phyloP scores from a whole-genome alignment of 92 coral and sea anemone species.

The Phenganax subtilis region DNA sequence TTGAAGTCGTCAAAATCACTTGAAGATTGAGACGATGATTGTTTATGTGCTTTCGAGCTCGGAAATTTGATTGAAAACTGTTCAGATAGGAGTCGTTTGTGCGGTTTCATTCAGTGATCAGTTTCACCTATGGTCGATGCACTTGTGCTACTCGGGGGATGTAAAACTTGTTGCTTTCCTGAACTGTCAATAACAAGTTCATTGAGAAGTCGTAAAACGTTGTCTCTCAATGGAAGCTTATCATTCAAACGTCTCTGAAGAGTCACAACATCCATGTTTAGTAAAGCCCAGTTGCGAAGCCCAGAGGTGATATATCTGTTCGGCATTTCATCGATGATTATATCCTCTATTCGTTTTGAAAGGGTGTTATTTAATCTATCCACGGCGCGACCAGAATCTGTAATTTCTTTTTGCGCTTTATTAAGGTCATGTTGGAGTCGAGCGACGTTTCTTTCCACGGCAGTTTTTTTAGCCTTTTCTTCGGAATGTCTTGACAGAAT shows the following conservation, averaged over 20 bases:
- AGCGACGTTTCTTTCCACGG: too few relatives aligned
- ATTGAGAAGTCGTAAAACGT: conserved; percentile 36
- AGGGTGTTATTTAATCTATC: too few relatives aligned
- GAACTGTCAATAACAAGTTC: neutral
- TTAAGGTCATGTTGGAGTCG: too few relatives aligned
- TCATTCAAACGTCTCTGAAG: conserved; percentile 43
- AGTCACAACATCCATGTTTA: conserved; percentile 45
- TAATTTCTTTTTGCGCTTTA: too few relatives aligned
- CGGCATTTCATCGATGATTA: conserved; percentile 42
- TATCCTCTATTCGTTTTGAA: conserved; percentile 2
- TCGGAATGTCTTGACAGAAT: too few relatives aligned
- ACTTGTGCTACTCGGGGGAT: too few relatives aligned
- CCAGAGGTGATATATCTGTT: conserved; percentile 41
- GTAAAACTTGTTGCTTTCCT: too few relatives aligned
- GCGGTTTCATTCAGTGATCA: conserved; percentile 2
- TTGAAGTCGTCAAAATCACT: neutral
- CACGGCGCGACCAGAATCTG: too few relatives aligned
- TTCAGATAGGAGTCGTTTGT: neutral
- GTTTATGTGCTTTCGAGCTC: neutral
- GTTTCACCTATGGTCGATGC: neutral
- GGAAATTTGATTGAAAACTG: conserved; percentile 8
- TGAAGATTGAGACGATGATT: neutral
- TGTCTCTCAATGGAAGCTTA: conserved; percentile 40
- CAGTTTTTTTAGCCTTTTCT: too few relatives aligned
- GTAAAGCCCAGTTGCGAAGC: conserved; percentile 41